phyloP scores from a whole-genome alignment of 2,113 vertebrate genomes.

The Macquaria australasica region DNA sequence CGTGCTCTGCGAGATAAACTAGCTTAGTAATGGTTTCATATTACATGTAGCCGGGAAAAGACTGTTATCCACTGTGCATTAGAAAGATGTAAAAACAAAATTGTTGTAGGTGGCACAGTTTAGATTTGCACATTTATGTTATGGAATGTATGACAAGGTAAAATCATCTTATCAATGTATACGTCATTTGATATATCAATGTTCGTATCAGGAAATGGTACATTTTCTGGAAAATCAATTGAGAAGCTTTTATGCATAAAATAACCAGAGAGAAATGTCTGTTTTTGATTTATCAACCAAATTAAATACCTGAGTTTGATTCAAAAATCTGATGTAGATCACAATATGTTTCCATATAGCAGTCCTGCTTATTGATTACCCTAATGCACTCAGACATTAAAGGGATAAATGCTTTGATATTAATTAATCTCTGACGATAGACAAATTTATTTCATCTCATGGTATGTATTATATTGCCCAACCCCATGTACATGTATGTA shows the following conservation, averaged over 20 bases:
- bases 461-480: neutral
- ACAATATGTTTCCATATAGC: neutral
- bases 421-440: neutral
- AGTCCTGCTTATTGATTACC: neutral
- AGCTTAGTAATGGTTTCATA: neutral
- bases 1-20: conserved; percentile 23
- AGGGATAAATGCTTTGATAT: neutral
- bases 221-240: neutral
- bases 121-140: neutral
- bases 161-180: neutral
- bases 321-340: neutral
- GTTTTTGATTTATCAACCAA: neutral
- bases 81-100: neutral
- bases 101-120: neutral
- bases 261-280: no score
- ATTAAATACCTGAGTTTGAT: neutral
- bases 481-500: neutral
- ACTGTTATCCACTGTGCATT: neutral
- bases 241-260: neutral
- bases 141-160: neutral
- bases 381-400: neutral
- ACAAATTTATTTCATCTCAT: neutral
- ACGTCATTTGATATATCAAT: neutral
- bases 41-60: neutral
- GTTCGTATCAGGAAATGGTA: no score